Base-by-base conservation (phyloP, 2,113 vertebrate genomes). In the Halichoerus grypus region DNA sequence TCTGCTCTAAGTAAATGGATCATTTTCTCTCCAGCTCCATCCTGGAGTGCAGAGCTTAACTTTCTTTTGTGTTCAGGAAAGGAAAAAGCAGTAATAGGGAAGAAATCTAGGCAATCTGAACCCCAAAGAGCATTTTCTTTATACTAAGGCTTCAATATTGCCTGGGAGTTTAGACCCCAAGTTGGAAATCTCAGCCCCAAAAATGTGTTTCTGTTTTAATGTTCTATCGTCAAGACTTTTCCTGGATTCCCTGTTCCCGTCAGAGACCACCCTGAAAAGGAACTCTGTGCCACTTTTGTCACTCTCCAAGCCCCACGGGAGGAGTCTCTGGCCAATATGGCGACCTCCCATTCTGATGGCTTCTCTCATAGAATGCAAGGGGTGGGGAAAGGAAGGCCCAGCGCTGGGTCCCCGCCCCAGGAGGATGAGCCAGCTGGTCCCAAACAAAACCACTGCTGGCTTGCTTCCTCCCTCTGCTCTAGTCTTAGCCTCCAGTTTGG, bases 141-240 rank as follows among this genome's bases (percentile, higher is more conserved):
- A n/a, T 59, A 42, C 31, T 14, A 83, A 96, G 59, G 1, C n/a
- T 92, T 93, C 67, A 87, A 53, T 51, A 72, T 46, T 88, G 67
- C 84, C 67, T 87, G 36, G 79, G 63, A 89, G 12, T 86, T 80
- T 93, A 91, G 94, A 97, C 91, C 95, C 97, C 59, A 86, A 92
- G 46, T 93, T 97, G 97, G 91, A 94, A 94, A 81, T 89, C 65
- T 97, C 88, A 94, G 46, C 33, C 93, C 94, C 91, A 19, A 97
- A 97, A 98, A 97, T 96, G 49, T 98, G 97, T 97, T 98, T 98
- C 86, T 98, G 95, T 97, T 98, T 98, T 96, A 93, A 79, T 80
- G 77, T 96, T 91, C 96, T 69, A 67, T 96, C 92, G 1, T 96
- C 88, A 53, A 81, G 90, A 96, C 80, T 77, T 88, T 93, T 53